phyloP scores from a whole-genome alignment of 2,113 vertebrate species.

The Psettodes erumei region DNA sequence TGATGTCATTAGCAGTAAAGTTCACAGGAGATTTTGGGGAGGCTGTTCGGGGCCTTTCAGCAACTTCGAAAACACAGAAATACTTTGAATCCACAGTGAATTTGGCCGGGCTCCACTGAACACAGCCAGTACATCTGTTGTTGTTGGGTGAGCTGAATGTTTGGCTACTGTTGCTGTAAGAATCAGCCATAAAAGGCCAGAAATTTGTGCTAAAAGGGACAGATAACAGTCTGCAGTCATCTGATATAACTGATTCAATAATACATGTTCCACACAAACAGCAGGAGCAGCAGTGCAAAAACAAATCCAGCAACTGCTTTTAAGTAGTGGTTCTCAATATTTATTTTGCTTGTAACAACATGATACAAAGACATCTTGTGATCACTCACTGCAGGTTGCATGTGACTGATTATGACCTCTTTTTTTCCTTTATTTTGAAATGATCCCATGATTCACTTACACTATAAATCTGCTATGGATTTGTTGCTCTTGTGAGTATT shows the following conservation, averaged over 20 bases:
- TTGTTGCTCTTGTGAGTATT: background rate
- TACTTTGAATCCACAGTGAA: constrained; percentile 30
- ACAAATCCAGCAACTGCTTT: background rate
- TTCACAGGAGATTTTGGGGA: constrained; percentile 23
- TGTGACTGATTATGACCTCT: background rate
- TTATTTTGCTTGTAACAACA: background rate
- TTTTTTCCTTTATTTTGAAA: background rate
- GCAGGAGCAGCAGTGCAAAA: constrained; percentile 11
- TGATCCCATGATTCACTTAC: background rate
- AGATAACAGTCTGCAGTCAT: constrained; percentile 38
- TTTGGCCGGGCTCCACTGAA: constrained; percentile 42
- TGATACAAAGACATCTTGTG: background rate
- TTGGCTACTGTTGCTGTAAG: constrained; percentile 55
- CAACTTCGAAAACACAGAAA: constrained; percentile 38
- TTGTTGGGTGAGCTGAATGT: constrained; percentile 28
- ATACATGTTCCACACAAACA: background rate
- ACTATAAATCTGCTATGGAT: background rate
- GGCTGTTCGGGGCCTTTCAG: constrained; percentile 28
- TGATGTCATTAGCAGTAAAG: constrained; percentile 35
- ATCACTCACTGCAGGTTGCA: background rate
- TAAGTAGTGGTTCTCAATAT: background rate
- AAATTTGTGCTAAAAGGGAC: constrained; percentile 7
- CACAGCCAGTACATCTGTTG: constrained; percentile 45
- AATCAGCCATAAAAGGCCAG: constrained; percentile 38
- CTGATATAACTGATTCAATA: constrained; percentile 23